Percentiles rank a stretch among this genome's conserved stretches.
These are phyloP conservation scores for Gryllus bimaculatus DNA, from an alignment of 1,140 invertebrate species.

Conservation along the genomic window DNA sequence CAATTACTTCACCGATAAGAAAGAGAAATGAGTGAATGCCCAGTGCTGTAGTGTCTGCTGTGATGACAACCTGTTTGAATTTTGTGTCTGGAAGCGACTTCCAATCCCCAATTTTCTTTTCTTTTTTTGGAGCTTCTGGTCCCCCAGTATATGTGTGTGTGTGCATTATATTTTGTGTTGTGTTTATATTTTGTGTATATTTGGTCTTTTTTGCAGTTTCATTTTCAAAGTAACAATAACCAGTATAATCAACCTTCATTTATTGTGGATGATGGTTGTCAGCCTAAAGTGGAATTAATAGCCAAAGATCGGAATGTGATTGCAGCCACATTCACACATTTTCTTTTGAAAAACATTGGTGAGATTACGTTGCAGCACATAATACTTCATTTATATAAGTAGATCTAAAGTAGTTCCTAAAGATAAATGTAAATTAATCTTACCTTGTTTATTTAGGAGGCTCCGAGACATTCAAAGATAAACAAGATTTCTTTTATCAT, in stretches of 20 bases:
- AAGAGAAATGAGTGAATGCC: too few species aligned
- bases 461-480: constrained; percentile 91
- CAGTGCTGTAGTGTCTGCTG: too few species aligned
- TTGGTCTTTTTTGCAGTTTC: constrained; percentile 42
- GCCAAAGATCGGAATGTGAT: constrained; percentile 80
- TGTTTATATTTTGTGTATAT: not conserved
- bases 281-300: constrained; percentile 71
- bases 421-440: too few species aligned
- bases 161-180: not conserved
- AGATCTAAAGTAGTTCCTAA: too few species aligned
- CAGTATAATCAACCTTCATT: constrained; percentile 43
- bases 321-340: constrained; percentile 84
- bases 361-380: not conserved
- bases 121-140: too few species aligned
- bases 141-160: not conserved
- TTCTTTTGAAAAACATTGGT: constrained; percentile 88
- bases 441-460: constrained; percentile 45
- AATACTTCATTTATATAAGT: too few species aligned
- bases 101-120: too few species aligned
- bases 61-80: too few species aligned
- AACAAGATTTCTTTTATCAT: constrained; percentile 90
- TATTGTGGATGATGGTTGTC: constrained; percentile 83
- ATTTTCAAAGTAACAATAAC: constrained; percentile 41
- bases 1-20: too few species aligned
- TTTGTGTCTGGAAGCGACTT: too few species aligned